Conservation (phyloP, 2,888 invertebrate species). For the Synergus itoensis region DNA sequence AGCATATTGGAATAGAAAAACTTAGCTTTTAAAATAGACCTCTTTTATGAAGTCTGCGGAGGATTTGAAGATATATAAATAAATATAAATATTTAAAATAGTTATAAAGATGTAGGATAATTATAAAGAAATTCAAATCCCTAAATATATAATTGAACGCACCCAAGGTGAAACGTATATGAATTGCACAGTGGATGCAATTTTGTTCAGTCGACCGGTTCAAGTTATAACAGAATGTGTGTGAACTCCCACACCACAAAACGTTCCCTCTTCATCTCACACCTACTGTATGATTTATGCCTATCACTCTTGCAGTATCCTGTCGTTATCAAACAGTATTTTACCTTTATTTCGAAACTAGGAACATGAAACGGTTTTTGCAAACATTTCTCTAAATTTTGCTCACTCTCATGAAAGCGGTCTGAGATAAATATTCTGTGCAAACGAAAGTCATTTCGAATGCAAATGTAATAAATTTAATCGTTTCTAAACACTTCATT, state of each 20-base stretch:
- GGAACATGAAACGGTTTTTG: conserved; percentile 9
- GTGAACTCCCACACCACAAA: conserved; percentile 31
- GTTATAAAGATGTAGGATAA: not conserved
- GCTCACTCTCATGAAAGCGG: not conserved
- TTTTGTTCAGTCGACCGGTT: not conserved
- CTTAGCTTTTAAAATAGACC: not conserved
- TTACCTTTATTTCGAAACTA: conserved; percentile 33
- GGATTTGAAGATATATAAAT: too few relatives aligned
- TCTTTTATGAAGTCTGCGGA: too few relatives aligned
- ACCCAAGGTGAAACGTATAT: conserved; percentile 14
- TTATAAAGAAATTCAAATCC: not conserved
- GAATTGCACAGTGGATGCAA: conserved; percentile 20
- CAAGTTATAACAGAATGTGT: not conserved
- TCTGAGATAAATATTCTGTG: not conserved
- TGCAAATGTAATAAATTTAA: conserved; percentile 21
- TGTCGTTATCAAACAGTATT: conserved; percentile 30
- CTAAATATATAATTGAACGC: conserved; percentile 1
- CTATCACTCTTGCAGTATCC: conserved; percentile 35
- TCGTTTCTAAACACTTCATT: conserved; percentile 6
- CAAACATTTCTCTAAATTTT: conserved; percentile 29
- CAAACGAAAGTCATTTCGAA: conserved; percentile 2
- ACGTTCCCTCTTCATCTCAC: conserved; percentile 37
- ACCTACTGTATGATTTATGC: conserved; percentile 37
- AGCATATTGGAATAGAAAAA: not conserved
- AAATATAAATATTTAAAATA: not conserved